phyloP scores from a whole-genome alignment of 2,113 vertebrate genomes.

The Istiophorus platypterus region DNA sequence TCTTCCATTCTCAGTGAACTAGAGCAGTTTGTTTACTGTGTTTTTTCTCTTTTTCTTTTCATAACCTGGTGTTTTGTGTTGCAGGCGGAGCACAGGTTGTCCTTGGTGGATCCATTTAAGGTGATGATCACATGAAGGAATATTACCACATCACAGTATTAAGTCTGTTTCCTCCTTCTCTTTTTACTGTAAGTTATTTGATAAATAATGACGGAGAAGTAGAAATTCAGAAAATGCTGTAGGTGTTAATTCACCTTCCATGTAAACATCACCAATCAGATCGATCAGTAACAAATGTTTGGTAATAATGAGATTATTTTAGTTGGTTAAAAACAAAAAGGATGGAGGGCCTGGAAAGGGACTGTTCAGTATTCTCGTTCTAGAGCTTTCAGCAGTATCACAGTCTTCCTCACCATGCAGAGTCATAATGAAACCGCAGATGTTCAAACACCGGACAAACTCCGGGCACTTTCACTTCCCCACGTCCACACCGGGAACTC shows the following conservation, averaged over 20 bases:
- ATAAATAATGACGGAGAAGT: too few relatives aligned
- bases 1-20: neutral
- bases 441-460: too few relatives aligned
- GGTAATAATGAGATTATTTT: too few relatives aligned
- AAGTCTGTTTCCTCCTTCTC: neutral
- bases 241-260: constrained; percentile 9
- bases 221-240: neutral
- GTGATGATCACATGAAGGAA: constrained; percentile 36
- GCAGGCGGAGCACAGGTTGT: constrained; percentile 61
- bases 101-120: constrained; percentile 43
- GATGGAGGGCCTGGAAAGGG: too few relatives aligned
- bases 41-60: neutral
- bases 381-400: neutral
- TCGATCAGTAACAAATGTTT: neutral
- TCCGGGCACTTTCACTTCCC: too few relatives aligned
- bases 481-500: too few relatives aligned
- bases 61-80: constrained; percentile 44
- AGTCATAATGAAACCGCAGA: too few relatives aligned
- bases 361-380: neutral
- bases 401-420: neutral
- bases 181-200: too few relatives aligned
- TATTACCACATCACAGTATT: neutral
- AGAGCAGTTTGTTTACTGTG: neutral
- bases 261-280: constrained; percentile 5
- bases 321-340: too few relatives aligned